Evolutionary conservation across 2,113 vertebrate genomes (phyloP).

Genomic region (Trinectes maculatus): DNA sequence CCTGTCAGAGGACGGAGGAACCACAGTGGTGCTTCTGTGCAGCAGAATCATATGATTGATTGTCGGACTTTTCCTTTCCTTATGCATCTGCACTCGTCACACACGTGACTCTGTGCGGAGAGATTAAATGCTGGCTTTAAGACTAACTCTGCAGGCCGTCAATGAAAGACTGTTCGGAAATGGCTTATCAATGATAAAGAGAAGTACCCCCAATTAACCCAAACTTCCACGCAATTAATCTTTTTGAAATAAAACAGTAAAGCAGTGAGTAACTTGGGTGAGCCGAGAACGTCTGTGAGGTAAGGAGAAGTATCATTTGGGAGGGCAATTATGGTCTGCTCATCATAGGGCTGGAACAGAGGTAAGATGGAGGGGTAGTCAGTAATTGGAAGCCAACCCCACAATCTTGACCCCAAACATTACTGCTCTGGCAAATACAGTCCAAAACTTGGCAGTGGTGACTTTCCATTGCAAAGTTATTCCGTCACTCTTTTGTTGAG

Average conservation of each 20-base stretch:
- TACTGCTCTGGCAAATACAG: conserved; percentile 60
- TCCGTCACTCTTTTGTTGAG: conserved; percentile 63
- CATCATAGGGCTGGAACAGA: conserved; percentile 63
- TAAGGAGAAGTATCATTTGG: conserved; percentile 46
- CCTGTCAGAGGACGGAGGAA: conserved; percentile 54
- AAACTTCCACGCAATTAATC: conserved; percentile 16
- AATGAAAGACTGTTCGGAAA: conserved; percentile 11
- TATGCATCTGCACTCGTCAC: conserved; percentile 41
- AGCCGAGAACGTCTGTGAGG: conserved; percentile 33
- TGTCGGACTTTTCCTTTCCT: conserved; percentile 33
- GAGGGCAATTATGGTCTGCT: conserved; percentile 53
- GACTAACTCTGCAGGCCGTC: neutral
- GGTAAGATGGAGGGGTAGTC: conserved; percentile 56
- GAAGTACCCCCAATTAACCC: neutral
- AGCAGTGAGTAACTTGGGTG: conserved; percentile 21
- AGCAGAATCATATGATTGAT: conserved; percentile 54
- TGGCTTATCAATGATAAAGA: neutral
- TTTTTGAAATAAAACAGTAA: conserved; percentile 3
- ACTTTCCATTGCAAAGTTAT: conserved; percentile 71
- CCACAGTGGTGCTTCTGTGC: conserved; percentile 65
- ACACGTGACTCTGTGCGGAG: conserved; percentile 33
- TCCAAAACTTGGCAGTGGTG: conserved; percentile 56
- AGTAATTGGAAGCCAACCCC: conserved; percentile 61
- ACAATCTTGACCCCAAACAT: conserved; percentile 70
- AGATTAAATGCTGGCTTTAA: conserved; percentile 31